phyloP scores from a whole-genome alignment of 2,797 vertebrate genomes.

The Liparis tanakae region DNA sequence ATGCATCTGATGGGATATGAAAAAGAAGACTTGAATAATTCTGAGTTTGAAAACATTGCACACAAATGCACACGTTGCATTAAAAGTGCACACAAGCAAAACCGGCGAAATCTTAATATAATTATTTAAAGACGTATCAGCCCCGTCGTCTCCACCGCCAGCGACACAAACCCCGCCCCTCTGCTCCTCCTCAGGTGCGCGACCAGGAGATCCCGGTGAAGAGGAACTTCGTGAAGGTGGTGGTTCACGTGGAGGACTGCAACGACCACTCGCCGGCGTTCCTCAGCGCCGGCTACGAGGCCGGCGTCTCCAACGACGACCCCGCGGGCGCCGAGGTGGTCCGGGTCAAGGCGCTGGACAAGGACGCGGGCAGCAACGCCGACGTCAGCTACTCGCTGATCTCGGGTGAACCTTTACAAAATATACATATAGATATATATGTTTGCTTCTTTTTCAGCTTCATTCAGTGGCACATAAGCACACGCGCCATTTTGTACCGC shows the following conservation, averaged over 20 bases:
- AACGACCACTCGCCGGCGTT: slow-evolving; percentile 92
- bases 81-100: background rate
- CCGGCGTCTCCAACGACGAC: slow-evolving; percentile 81
- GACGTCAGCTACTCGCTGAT: slow-evolving; percentile 90
- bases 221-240: slow-evolving; percentile 91
- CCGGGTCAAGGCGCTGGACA: slow-evolving; percentile 90
- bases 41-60: background rate
- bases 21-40: background rate
- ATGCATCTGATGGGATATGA: background rate
- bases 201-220: slow-evolving; percentile 96
- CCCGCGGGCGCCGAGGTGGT: slow-evolving; percentile 85
- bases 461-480: slow-evolving; percentile 1
- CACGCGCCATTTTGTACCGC: slow-evolving; percentile 3
- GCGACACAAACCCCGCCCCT: background rate
- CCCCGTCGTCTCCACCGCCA: background rate
- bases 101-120: background rate
- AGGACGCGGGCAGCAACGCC: slow-evolving; percentile 90
- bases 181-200: slow-evolving; percentile 84
- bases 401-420: slow-evolving; percentile 83
- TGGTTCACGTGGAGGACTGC: slow-evolving; percentile 87
- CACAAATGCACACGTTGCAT: background rate
- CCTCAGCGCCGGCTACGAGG: slow-evolving; percentile 86
- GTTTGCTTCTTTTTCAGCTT: slow-evolving; percentile 3
- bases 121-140: background rate
- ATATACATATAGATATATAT: slow-evolving; percentile 12